Evolutionary conservation across 2,797 vertebrate species (phyloP).

Genomic region (Mus caroli): DNA sequence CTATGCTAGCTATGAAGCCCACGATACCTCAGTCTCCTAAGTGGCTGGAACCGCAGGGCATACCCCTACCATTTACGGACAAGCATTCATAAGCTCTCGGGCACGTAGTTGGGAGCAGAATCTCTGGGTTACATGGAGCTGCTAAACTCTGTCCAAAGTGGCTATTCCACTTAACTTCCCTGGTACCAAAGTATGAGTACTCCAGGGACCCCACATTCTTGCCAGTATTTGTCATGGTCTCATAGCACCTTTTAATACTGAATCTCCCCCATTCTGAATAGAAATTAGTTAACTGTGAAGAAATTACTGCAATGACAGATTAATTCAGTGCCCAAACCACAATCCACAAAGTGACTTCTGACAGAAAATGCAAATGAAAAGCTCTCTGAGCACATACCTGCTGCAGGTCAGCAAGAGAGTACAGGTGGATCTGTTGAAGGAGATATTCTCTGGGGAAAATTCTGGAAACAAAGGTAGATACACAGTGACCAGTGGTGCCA

Average conservation of each 20-base stretch:
- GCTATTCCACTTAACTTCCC: background rate
- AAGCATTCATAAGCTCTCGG: background rate
- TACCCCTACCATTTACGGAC: background rate
- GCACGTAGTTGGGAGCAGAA: background rate
- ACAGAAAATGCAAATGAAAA: background rate
- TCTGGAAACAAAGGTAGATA: slow-evolving; percentile 89
- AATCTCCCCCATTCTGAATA: slow-evolving; percentile 10
- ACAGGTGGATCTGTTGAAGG: slow-evolving; percentile 98
- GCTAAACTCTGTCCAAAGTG: slow-evolving; percentile 13
- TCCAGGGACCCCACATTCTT: background rate
- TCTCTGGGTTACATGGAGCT: background rate
- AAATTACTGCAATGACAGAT: background rate
- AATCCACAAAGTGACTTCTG: background rate
- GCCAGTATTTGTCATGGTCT: background rate
- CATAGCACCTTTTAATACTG: slow-evolving; percentile 34
- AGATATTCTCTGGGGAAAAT: slow-evolving; percentile 99
- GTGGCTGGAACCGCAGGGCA: background rate
- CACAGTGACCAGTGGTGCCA: background rate
- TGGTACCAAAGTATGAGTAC: background rate
- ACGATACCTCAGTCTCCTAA: background rate
- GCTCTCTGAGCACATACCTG: slow-evolving; percentile 90
- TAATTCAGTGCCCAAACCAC: background rate
- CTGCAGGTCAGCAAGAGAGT: slow-evolving; percentile 97
- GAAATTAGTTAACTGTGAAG: slow-evolving; percentile 14
- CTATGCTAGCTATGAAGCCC: background rate